These are phyloP conservation scores for Ctenopoma multispine DNA, from an alignment of 2,797 vertebrate genomes.

Conservation along the genomic window DNA sequence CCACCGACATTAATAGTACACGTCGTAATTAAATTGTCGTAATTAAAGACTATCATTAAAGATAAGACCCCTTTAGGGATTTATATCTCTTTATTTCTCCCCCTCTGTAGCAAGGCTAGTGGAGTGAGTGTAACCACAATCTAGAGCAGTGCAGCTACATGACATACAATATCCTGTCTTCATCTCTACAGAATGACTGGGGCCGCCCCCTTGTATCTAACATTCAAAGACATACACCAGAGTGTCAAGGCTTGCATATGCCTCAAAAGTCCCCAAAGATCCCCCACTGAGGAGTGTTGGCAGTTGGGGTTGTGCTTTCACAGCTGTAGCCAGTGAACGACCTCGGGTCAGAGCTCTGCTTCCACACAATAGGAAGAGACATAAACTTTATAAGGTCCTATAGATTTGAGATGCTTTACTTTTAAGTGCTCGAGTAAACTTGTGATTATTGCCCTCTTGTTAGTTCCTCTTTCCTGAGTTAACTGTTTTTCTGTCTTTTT, in stretches of 20 bases:
- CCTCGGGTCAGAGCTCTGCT: slow-evolving; percentile 21
- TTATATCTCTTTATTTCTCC: slow-evolving; percentile 37
- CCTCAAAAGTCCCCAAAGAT: slow-evolving; percentile 62
- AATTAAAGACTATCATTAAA: slow-evolving; percentile 13
- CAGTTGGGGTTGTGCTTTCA: slow-evolving; percentile 50
- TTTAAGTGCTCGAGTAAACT: slow-evolving; percentile 46
- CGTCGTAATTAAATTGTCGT: slow-evolving; percentile 30
- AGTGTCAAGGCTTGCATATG: slow-evolving; percentile 46
- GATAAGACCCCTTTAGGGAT: slow-evolving; percentile 10
- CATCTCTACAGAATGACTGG: slow-evolving; percentile 28
- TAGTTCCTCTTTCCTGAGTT: slow-evolving; percentile 38
- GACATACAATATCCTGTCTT: slow-evolving; percentile 73
- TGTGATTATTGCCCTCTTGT: slow-evolving; percentile 57
- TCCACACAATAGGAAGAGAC: slow-evolving; percentile 38
- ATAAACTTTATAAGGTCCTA: slow-evolving; percentile 35
- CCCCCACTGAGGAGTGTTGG: slow-evolving; percentile 57
- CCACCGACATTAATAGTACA: slow-evolving; percentile 1
- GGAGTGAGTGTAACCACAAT: slow-evolving; percentile 59
- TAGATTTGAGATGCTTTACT: slow-evolving; percentile 37
- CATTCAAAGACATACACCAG: slow-evolving; percentile 53
- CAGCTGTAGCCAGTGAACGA: slow-evolving; percentile 60
- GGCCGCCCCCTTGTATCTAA: slow-evolving; percentile 47
- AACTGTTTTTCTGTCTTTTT: slow-evolving; percentile 40
- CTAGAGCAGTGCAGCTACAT: slow-evolving; percentile 26
- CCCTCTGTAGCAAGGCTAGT: slow-evolving; percentile 40